A percentile compares a stretch with the other conserved stretches of the same genome.
Conservation (phyloP, 2,888 invertebrate genomes). For the Ceramica pisi region DNA sequence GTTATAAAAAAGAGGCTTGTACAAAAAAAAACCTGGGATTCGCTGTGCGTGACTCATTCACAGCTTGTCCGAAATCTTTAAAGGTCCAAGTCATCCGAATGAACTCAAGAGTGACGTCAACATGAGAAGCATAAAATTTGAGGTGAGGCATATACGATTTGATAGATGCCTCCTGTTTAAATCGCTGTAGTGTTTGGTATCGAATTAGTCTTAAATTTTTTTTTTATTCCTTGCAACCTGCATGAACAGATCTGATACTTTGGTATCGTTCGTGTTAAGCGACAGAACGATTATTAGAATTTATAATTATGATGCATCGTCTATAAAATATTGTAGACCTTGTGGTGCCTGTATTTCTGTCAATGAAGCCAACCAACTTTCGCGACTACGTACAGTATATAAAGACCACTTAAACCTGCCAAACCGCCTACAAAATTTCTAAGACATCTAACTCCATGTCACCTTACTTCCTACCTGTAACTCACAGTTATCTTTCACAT, state of each 20-base stretch:
- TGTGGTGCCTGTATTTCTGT: background rate
- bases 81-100: slow-evolving; percentile 39
- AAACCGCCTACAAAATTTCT: background rate
- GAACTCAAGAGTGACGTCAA: slow-evolving; percentile 45
- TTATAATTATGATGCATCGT: too few species aligned
- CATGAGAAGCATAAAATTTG: background rate
- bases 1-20: background rate
- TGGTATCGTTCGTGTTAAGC: background rate
- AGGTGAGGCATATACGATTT: background rate
- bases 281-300: background rate
- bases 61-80: slow-evolving; percentile 20
- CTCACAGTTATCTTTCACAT: slow-evolving; percentile 26
- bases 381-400: too few species aligned
- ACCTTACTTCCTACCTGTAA: slow-evolving; percentile 32
- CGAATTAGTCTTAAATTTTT: too few species aligned
- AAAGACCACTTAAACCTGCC: background rate
- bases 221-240: too few species aligned
- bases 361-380: background rate
- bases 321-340: background rate
- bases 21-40: slow-evolving; percentile 13
- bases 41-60: slow-evolving; percentile 35
- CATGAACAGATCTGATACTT: too few species aligned
- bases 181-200: background rate
- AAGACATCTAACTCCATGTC: background rate
- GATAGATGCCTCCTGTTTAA: background rate